These are phyloP conservation scores for Phenganax subtilis DNA, from an alignment of 92 coral and sea anemone species.

Conservation along the genomic window DNA sequence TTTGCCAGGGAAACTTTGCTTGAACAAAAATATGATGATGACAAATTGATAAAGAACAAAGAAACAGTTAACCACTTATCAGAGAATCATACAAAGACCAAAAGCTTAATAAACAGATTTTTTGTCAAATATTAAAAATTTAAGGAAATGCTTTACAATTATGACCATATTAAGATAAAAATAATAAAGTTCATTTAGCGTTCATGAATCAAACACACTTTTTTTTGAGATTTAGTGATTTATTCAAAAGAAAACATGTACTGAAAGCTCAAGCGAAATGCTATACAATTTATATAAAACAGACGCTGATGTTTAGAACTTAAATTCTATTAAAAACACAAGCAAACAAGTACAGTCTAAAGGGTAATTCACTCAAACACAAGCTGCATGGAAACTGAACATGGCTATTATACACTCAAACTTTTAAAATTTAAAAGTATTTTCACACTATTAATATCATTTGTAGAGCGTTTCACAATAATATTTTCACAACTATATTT, in stretches of 20 bases:
- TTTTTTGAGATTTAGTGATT: too few species aligned
- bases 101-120: too few species aligned
- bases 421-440: neutral
- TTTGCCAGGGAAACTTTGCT: too few species aligned
- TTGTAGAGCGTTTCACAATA: neutral
- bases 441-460: neutral
- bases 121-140: neutral
- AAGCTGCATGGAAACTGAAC: too few species aligned
- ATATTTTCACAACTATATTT: neutral
- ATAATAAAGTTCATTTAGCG: neutral
- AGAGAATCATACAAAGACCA: too few species aligned
- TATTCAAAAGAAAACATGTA: too few species aligned
- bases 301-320: neutral
- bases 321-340: neutral
- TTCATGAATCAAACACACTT: neutral
- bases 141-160: neutral
- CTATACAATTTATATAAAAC: too few species aligned
- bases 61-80: too few species aligned
- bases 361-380: too few species aligned
- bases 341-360: neutral
- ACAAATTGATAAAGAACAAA: too few species aligned
- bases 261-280: too few species aligned
- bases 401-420: neutral
- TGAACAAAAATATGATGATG: too few species aligned
- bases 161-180: neutral